Conservation (phyloP, 2,113 vertebrate species). For the Anhinga rufa region DNA sequence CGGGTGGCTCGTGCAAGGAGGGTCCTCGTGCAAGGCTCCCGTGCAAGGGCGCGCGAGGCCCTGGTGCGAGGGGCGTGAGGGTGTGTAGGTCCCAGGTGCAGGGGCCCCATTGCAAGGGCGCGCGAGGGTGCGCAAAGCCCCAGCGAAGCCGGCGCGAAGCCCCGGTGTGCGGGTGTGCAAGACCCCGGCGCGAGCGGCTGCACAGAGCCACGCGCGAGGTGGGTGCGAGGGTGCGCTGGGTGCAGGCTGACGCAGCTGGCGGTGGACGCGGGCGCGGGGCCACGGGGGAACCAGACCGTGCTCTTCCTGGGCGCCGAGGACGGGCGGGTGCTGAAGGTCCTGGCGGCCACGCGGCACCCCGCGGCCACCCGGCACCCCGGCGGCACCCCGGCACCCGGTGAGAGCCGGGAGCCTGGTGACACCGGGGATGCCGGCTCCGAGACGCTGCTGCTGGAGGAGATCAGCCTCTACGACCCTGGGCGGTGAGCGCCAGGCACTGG, state of each 20-base stretch:
- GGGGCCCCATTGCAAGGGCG: too few relatives aligned
- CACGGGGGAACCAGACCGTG: conserved; percentile 79
- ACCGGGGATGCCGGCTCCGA: conserved; percentile 57
- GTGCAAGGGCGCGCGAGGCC: neutral
- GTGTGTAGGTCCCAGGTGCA: neutral
- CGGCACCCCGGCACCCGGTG: neutral
- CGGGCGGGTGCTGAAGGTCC: conserved; percentile 86
- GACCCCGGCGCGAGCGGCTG: neutral
- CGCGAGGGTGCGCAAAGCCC: neutral
- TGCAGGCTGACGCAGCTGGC: conserved; percentile 86
- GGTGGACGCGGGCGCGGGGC: conserved; percentile 83
- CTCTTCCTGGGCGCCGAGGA: conserved; percentile 89
- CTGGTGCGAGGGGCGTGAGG: neutral
- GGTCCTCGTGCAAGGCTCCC: neutral
- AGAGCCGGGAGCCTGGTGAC: neutral
- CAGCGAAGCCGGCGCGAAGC: neutral
- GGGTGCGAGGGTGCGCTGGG: neutral
- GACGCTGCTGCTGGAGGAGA: conserved; percentile 85
- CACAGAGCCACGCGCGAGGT: neutral
- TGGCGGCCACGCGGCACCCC: neutral
- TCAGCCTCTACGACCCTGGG: conserved; percentile 83
- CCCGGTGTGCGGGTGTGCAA: neutral
- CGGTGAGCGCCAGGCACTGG: conserved; percentile 66
- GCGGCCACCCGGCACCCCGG: neutral
- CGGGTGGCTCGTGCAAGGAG: accelerated